Base-by-base conservation (phyloP, 2,888 invertebrate species). In the Strigamia transsilvanica region DNA sequence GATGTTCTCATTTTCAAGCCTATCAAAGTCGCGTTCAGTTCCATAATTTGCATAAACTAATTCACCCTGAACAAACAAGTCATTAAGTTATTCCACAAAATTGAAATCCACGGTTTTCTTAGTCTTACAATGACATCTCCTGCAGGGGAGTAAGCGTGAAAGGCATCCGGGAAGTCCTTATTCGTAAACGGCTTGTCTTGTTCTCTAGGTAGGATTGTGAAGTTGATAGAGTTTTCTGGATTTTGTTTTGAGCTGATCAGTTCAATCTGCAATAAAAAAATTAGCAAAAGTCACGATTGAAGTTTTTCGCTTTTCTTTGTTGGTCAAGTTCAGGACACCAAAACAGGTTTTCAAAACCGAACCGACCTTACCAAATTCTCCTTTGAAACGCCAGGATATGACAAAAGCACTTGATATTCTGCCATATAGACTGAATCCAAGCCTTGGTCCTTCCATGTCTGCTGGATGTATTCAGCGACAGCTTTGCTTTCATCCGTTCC, bases 31-130 rank as follows among this genome's bases (percentile, higher is more conserved):
- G 81, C 88, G 87, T 18, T 86, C 86, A 46, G 87, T 84, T 0
- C 88, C 90, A 83, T 89, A 89, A 85, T 89, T 88, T 0, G 87
- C 89, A 84, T 88, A 90, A 4, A 90, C 86, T 7, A 86, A 82
- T 46, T 85, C 84, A 0, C 86, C 87, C 82, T 84, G 51, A 23
- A 82, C 12, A 23, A 10, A 15, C 18, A n/a, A 61, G 18, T 61
- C 12, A 32, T n/a, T 9, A 13, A 18, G 21, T 32, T 73, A 13
- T 34, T 34, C 34, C 7, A 7, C 51, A 51, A 51, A 51, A 9
- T 51, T 13, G 51, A 4, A n/a, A n/a, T 4, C 10, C 10, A 13
- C 3, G n/a, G n/a, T n/a, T 4, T 51, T 3, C n/a, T 51, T 3
- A 51, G 51, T 78, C 9, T 61, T 80, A 80, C 80, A 18, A 15